A percentile compares a stretch with the other conserved stretches of the same genome.
Evolutionary conservation across 2,797 vertebrate species (phyloP).

Genomic region (Sebastes oblongus): DNA sequence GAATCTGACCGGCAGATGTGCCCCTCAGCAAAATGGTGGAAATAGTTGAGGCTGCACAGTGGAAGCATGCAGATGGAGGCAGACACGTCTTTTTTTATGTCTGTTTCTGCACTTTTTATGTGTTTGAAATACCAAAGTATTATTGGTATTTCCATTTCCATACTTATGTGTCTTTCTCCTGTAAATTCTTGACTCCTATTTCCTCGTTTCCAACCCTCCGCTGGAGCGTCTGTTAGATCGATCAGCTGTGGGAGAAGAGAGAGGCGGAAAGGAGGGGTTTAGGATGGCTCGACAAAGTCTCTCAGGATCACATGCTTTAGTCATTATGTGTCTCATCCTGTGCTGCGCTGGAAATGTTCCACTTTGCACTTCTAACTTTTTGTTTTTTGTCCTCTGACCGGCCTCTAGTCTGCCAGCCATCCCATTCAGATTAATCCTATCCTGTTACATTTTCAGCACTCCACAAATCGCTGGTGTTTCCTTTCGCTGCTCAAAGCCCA

Average conservation of each 20-base stretch:
- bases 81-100: constrained; percentile 5
- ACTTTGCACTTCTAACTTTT: constrained; percentile 26
- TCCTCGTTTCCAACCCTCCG: constrained; percentile 12
- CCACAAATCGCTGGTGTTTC: constrained; percentile 28
- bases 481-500: constrained; percentile 2
- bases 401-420: constrained; percentile 8
- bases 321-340: constrained; percentile 68
- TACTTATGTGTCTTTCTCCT: constrained; percentile 22
- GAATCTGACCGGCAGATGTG: constrained; percentile 74
- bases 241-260: constrained; percentile 54
- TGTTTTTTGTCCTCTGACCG: background rate
- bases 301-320: constrained; percentile 73
- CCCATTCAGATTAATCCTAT: constrained; percentile 39
- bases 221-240: constrained; percentile 56
- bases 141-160: constrained; percentile 34
- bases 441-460: constrained; percentile 42
- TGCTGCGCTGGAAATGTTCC: constrained; percentile 38
- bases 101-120: constrained; percentile 12
- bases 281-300: constrained; percentile 58
- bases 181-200: constrained; percentile 9
- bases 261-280: constrained; percentile 29
- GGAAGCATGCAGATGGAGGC: constrained; percentile 25
- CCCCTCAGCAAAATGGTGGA: constrained; percentile 60
- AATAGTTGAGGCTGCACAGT: constrained; percentile 40
- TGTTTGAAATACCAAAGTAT: constrained; percentile 19